A percentile compares a stretch with the other conserved stretches of the same genome.
Evolutionary conservation across 2,888 invertebrate genomes (phyloP).

Genomic region (Alitta virens): DNA sequence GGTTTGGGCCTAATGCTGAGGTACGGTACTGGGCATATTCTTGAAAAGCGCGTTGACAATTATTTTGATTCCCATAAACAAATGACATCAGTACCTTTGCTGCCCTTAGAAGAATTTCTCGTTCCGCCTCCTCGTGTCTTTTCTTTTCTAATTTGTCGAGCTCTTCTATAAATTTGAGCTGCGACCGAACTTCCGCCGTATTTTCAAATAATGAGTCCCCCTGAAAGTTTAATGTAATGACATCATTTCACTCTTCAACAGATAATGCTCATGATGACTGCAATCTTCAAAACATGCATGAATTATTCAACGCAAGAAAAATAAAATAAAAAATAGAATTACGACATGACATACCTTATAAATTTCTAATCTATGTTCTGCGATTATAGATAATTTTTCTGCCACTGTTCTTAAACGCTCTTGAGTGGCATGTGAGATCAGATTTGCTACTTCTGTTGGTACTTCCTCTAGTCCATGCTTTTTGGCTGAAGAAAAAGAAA

Average conservation of each 20-base stretch:
- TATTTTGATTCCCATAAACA: no score
- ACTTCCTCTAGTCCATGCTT: slow-evolving; percentile 81
- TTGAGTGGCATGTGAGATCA: slow-evolving; percentile 91
- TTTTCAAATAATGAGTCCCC: slow-evolving; percentile 84
- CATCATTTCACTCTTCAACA: no score
- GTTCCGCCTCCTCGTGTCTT: slow-evolving; percentile 89
- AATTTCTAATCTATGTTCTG: slow-evolving; percentile 91
- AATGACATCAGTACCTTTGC: slow-evolving; percentile 71
- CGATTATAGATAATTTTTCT: slow-evolving; percentile 86
- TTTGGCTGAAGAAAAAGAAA: slow-evolving; percentile 59
- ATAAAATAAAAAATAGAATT: no score
- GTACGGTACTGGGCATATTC: no score
- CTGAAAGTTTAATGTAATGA: no score
- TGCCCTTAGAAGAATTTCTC: slow-evolving; percentile 87
- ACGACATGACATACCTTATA: slow-evolving; percentile 71
- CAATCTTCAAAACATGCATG: no score
- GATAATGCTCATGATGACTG: no score
- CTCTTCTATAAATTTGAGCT: slow-evolving; percentile 95
- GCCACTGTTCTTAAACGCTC: slow-evolving; percentile 86
- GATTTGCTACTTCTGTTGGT: slow-evolving; percentile 78
- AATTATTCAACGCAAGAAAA: no score
- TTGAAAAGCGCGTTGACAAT: no score
- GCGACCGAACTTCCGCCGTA: slow-evolving; percentile 85
- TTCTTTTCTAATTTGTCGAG: slow-evolving; percentile 90
- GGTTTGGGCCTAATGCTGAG: no score